Base-by-base conservation (phyloP, 2,797 vertebrate genomes). In the Onychomys arenicola region DNA sequence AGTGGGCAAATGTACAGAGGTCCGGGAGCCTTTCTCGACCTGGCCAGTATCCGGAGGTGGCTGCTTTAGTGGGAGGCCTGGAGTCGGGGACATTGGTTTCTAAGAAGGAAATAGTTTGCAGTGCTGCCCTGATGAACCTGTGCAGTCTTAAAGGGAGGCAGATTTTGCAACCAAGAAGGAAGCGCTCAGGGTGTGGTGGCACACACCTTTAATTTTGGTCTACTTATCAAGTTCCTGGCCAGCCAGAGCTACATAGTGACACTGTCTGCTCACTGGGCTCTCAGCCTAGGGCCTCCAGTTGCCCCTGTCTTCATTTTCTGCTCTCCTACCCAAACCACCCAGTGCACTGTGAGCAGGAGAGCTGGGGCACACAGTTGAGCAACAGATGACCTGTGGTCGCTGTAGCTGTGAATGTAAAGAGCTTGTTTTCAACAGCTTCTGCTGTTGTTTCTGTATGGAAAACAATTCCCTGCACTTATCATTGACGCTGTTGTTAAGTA, bases 11-110 rank as follows among this genome's bases (percentile, higher is more conserved):
- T n/a, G 90, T 61, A 76, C 61, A 90, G 91, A 96, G 84, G 34
- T 88, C 85, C 89, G 69, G 89, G 93, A 96, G 76, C 86, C 80
- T 71, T 96, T 96, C 95, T 95, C 95, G 96, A 95, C 83, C 95
- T 92, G 75, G 86, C 82, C 94, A 16, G 75, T 96, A 93, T 97
- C 95, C 92, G 49, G 46, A 93, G 96, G 65, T 0, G 0, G 0
- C 6, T 17, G 78, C 76, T 92, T 82, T 80, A 85, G 90, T n/a
- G 57, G 34, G 8, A 93, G 89, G 71, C 49, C 69, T 32, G 25
- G 57, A 52, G 71, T 76, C 83, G 59, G 71, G 65, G 17, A 34
- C 0, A 0, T 49, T 96, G 2, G 37, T 94, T 95, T 94, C 92
- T 87, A 81, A 65, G 77, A 69, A 97, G 78, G 77, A 97, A 94